Conservation (phyloP, 92 coral and sea anemone species). For the Virgularia gustaviana region DNA sequence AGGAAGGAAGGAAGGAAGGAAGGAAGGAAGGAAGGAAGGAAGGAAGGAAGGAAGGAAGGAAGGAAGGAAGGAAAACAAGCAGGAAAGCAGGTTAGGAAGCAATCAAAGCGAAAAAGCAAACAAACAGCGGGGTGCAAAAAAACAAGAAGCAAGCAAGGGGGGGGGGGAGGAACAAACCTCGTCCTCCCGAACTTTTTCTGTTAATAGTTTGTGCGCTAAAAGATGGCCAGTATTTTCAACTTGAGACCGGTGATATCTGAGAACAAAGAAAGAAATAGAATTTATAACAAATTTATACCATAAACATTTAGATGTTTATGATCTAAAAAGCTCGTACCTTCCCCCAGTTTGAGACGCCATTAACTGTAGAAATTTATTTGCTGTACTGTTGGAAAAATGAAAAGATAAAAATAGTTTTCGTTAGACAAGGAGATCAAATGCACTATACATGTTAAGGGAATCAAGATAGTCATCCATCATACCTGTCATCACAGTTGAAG, state of each 20-base stretch:
- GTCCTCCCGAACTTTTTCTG: constrained; percentile 86
- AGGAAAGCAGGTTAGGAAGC: neutral
- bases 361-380: constrained; percentile 89
- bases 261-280: neutral
- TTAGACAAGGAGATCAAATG: neutral
- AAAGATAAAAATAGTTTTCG: neutral
- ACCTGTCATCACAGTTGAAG: constrained; percentile 97
- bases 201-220: constrained; percentile 87
- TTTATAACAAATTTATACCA: too few species aligned
- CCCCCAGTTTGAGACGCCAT: constrained; percentile 93
- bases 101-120: neutral
- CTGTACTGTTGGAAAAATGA: constrained; percentile 55
- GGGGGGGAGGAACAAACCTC: constrained; percentile 54
- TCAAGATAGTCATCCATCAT: neutral
- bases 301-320: neutral
- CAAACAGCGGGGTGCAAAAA: neutral
- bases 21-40: neutral
- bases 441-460: neutral
- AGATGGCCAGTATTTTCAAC: constrained; percentile 87
- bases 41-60: neutral
- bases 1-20: neutral
- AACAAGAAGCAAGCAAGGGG: too few species aligned
- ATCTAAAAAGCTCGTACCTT: constrained; percentile 53
- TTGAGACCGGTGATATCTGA: constrained; percentile 93
- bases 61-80: neutral